A percentile compares a stretch with the other conserved stretches of the same genome.
These are phyloP conservation scores for Ischnura elegans DNA, from an alignment of 2,888 invertebrate genomes.

Conservation along the genomic window DNA sequence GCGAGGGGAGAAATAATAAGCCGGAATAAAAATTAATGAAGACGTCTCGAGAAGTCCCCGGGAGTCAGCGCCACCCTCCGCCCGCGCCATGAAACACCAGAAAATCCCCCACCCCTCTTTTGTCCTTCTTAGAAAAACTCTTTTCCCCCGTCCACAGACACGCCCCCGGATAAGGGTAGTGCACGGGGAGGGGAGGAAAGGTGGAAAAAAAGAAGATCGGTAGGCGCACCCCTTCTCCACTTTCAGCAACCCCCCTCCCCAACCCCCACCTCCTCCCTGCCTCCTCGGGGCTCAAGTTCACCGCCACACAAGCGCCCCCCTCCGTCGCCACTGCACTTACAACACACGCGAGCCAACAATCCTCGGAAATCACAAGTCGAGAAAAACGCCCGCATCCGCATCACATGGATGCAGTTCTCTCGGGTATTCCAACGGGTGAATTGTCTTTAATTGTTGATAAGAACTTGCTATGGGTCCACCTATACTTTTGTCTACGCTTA, in stretches of 20 bases:
- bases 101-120: neutral
- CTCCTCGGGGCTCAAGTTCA: neutral
- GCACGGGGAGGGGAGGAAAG: too few species aligned
- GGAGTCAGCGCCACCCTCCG: neutral
- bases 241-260: neutral
- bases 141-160: neutral
- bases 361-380: neutral
- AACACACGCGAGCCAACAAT: neutral
- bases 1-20: constrained; percentile 42
- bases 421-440: too few species aligned
- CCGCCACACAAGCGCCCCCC: neutral
- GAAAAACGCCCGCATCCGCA: neutral
- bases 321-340: neutral
- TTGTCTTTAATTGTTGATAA: too few species aligned
- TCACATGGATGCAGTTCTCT: too few species aligned
- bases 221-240: neutral
- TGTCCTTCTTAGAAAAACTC: neutral
- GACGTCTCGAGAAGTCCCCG: neutral
- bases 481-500: too few species aligned
- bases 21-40: constrained; percentile 64
- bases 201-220: neutral
- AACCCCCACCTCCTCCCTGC: neutral
- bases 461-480: too few species aligned
- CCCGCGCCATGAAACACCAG: neutral
- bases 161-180: neutral